Evolutionary conservation across 2,888 invertebrate genomes (phyloP).

Genomic region (Cerastis leucographa): DNA sequence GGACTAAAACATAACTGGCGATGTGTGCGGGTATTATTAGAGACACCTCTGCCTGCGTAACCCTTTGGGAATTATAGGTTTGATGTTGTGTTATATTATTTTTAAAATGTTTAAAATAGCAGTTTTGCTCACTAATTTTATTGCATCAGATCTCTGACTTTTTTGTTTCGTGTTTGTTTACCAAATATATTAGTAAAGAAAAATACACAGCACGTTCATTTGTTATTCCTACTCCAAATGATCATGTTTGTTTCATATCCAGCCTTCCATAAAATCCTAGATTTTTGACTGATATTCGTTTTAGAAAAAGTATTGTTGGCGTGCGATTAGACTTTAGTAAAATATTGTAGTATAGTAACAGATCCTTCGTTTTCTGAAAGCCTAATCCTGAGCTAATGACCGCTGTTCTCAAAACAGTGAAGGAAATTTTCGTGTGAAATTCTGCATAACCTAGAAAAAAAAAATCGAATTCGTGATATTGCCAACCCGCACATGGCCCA

Average conservation of each 20-base stretch:
- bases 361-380: neutral
- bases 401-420: neutral
- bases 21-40: no score
- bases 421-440: neutral
- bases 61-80: no score
- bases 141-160: no score
- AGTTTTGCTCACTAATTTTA: no score
- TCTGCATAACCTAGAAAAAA: neutral
- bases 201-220: neutral
- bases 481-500: neutral
- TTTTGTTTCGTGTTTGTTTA: neutral
- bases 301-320: neutral
- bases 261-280: conserved; percentile 16
- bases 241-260: neutral
- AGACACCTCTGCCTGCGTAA: no score
- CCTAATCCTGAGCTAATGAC: neutral
- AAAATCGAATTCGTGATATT: neutral
- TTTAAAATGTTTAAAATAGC: no score
- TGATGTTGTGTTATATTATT: no score
- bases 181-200: neutral
- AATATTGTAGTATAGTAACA: conserved; percentile 2
- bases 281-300: conserved; percentile 41
- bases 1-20: no score
- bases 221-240: conserved; percentile 1
- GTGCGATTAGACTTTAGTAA: conserved; percentile 16